A percentile compares a stretch with the other conserved stretches of the same genome.
These are phyloP conservation scores for Yoshiicerus persimilis DNA, from an alignment of 1,140 invertebrate genomes.

Conservation along the genomic window DNA sequence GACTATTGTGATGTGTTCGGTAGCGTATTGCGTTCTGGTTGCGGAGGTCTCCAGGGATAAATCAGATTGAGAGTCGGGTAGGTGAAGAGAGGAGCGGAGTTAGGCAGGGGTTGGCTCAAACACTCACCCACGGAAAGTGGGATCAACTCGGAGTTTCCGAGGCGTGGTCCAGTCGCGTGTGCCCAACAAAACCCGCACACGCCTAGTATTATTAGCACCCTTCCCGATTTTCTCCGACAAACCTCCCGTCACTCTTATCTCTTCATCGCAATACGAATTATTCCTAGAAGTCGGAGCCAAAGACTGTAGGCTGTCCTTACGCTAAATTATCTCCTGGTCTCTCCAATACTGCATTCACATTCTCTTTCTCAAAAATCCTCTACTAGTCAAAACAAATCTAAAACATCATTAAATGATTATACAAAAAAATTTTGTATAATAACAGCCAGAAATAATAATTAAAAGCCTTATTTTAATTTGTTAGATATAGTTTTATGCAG, in stretches of 20 bases:
- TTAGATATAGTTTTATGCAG: no score
- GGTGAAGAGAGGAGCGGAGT: not conserved
- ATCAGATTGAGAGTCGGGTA: not conserved
- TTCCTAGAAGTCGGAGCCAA: not conserved
- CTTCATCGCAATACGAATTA: not conserved
- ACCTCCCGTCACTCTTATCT: not conserved
- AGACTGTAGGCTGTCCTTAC: not conserved
- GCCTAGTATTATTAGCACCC: not conserved
- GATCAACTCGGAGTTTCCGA: constrained; percentile 17
- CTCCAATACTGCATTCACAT: no score
- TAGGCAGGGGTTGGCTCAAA: not conserved
- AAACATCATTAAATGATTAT: no score
- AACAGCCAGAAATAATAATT: no score
- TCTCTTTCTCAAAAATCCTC: no score
- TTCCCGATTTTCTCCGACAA: not conserved
- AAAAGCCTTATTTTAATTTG: no score
- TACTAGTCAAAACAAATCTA: no score
- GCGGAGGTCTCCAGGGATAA: not conserved
- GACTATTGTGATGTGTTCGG: not conserved
- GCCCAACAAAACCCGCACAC: not conserved
- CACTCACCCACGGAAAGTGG: not conserved
- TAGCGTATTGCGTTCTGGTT: not conserved
- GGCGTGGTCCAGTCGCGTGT: constrained; percentile 22
- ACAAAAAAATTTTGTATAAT: no score
- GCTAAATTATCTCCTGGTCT: not conserved